phyloP scores from a whole-genome alignment of 2,797 vertebrate genomes.

The Ambastaia sidthimunki region DNA sequence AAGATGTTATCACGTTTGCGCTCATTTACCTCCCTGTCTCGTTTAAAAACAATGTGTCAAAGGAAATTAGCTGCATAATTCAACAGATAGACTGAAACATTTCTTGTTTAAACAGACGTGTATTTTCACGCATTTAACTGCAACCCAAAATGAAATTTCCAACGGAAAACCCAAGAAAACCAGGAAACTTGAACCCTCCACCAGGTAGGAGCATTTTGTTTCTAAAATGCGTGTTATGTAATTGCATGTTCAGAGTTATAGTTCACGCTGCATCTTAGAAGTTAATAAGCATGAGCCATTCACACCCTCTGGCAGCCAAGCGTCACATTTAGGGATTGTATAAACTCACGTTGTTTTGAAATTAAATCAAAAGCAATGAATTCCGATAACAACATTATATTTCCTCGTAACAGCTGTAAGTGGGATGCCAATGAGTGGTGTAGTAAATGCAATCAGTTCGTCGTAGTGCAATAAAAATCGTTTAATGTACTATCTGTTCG shows the following conservation, averaged over 20 bases:
- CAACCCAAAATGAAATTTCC: slow-evolving; percentile 78
- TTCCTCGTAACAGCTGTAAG: neutral
- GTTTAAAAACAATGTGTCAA: slow-evolving; percentile 59
- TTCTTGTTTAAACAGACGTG: neutral
- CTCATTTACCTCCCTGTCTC: slow-evolving; percentile 58
- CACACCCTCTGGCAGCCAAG: neutral
- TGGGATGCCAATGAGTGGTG: neutral
- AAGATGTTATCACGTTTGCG: slow-evolving; percentile 63
- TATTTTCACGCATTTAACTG: slow-evolving; percentile 10
- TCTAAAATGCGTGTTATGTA: neutral
- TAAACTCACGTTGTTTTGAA: neutral
- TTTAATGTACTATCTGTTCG: neutral
- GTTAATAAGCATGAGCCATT: slow-evolving; percentile 25
- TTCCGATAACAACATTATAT: no score
- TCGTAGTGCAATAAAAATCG: neutral
- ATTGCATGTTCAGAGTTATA: neutral
- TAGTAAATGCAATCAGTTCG: slow-evolving; percentile 14
- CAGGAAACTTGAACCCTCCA: slow-evolving; percentile 70
- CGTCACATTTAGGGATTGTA: neutral
- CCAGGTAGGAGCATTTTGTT: slow-evolving; percentile 67
- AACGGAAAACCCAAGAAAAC: slow-evolving; percentile 76
- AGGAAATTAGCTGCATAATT: slow-evolving; percentile 30
- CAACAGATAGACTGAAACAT: neutral
- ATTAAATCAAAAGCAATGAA: no score
- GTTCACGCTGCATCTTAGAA: neutral